phyloP scores from a whole-genome alignment of 2,113 vertebrate genomes.

The Illadopsis cleaveri region DNA sequence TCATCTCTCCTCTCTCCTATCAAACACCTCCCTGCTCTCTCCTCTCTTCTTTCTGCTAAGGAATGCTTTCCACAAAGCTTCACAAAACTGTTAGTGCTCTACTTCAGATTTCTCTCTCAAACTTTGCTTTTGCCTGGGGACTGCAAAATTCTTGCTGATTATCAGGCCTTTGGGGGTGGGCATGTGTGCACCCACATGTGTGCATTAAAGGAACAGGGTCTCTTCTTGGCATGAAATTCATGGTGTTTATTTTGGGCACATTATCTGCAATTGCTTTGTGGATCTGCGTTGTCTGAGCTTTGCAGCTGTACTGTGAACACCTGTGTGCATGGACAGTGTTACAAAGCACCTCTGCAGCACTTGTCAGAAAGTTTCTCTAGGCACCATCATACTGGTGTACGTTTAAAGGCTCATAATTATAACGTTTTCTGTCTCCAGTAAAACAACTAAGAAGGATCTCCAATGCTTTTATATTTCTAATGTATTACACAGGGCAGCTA shows the following conservation, averaged over 20 bases:
- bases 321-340: background rate
- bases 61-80: background rate
- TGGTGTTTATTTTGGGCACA: background rate
- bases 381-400: background rate
- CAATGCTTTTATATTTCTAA: background rate
- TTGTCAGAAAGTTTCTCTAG: background rate
- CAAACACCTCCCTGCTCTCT: background rate
- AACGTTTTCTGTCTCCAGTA: background rate
- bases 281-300: background rate
- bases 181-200: rapidly evolving
- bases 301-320: background rate
- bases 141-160: background rate
- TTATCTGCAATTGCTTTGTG: background rate
- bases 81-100: background rate
- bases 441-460: background rate
- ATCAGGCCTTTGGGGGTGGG: background rate
- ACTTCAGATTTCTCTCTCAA: background rate
- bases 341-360: background rate
- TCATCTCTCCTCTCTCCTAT: background rate
- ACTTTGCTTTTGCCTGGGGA: background rate
- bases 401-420: background rate
- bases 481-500: background rate
- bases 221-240: background rate
- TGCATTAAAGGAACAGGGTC: background rate
- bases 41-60: background rate